These are phyloP conservation scores for Anastrepha obliqua DNA, from an alignment of 1,140 invertebrate species.

Conservation along the genomic window DNA sequence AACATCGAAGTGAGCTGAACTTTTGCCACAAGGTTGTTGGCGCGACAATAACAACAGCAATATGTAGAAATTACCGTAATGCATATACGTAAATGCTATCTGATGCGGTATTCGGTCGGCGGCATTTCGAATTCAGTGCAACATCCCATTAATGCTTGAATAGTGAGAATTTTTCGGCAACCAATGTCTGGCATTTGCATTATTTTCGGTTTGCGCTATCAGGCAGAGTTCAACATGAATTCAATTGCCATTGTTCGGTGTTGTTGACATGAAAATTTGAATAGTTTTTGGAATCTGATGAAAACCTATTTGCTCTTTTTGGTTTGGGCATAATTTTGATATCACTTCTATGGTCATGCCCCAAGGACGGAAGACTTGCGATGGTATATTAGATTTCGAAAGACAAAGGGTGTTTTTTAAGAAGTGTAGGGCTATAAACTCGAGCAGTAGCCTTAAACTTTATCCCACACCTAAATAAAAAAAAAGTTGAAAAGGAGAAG, in stretches of 20 bases:
- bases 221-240: not conserved
- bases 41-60: slow-evolving; percentile 9
- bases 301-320: not conserved
- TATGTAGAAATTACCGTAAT: not conserved
- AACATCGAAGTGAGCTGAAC: slow-evolving; percentile 25
- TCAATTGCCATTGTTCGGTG: slow-evolving; percentile 24
- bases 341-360: not conserved
- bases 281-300: slow-evolving; percentile 25
- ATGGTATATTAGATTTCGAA: not conserved
- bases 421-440: too few species aligned
- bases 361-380: not conserved
- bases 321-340: not conserved
- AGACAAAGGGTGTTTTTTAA: too few species aligned
- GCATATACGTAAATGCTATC: not conserved
- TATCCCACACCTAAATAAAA: too few species aligned
- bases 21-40: slow-evolving; percentile 42
- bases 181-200: slow-evolving; percentile 31
- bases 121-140: slow-evolving; percentile 40
- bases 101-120: not conserved
- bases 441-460: too few species aligned
- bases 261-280: slow-evolving; percentile 28
- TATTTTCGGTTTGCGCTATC: not conserved
- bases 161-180: slow-evolving; percentile 40
- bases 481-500: too few species aligned
- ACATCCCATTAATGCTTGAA: slow-evolving; percentile 47